Evolutionary conservation across 2,113 vertebrate genomes (phyloP).

Genomic region (Meleagris gallopavo): DNA sequence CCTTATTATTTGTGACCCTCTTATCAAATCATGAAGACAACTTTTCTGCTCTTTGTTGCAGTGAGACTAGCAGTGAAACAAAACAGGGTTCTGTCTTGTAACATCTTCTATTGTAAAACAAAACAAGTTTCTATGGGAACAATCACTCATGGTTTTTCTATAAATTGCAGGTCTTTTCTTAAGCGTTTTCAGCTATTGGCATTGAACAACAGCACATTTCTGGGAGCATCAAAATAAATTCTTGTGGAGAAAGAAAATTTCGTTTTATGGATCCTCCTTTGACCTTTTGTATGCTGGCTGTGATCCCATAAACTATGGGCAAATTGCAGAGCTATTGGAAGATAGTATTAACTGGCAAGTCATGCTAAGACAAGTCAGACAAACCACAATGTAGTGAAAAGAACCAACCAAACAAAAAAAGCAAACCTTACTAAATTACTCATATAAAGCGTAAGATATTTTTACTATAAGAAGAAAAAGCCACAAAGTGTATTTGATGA

Average conservation of each 20-base stretch:
- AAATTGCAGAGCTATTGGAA: conserved; percentile 4
- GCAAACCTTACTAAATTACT: not conserved
- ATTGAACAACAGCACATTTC: not conserved
- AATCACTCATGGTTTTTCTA: not conserved
- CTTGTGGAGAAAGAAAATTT: not conserved
- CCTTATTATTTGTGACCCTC: not conserved
- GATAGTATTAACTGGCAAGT: not conserved
- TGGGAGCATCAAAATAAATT: not conserved
- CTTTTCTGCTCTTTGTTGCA: not conserved
- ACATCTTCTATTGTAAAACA: not conserved
- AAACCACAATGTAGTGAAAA: not conserved
- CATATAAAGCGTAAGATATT: not conserved
- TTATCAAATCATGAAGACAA: not conserved
- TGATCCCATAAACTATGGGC: not conserved
- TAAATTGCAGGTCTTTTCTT: not conserved
- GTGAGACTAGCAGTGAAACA: not conserved
- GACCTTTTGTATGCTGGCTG: not conserved
- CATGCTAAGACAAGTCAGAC: no score
- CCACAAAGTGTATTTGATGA: not conserved
- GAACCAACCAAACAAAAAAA: not conserved
- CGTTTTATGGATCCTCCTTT: not conserved
- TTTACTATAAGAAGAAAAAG: not conserved
- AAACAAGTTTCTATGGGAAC: not conserved
- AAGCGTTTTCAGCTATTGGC: not conserved
- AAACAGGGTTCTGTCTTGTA: not conserved